Evolutionary conservation across 2,113 vertebrate genomes (phyloP).

Genomic region (Toxotes chatareus): DNA sequence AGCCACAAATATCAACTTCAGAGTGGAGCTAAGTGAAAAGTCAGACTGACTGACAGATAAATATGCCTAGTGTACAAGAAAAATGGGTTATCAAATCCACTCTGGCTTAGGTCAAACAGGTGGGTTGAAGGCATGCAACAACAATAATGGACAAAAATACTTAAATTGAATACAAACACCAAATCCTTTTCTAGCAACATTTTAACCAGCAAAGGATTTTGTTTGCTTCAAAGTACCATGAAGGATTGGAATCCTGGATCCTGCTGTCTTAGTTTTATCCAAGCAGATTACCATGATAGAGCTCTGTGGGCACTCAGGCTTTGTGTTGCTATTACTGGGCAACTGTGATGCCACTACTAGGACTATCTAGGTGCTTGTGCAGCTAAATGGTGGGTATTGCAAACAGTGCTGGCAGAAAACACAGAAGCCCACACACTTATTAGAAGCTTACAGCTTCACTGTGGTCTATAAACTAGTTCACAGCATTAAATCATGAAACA

Average conservation of each 20-base stretch:
- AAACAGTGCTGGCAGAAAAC: background rate
- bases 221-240: conserved; percentile 16
- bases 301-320: conserved; percentile 16
- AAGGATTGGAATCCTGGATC: conserved; percentile 11
- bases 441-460: conserved; percentile 3
- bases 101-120: background rate
- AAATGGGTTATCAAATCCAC: background rate
- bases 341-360: conserved; percentile 3
- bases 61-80: background rate
- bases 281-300: conserved; percentile 33
- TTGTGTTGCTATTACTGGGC: background rate
- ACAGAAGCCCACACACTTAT: background rate
- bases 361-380: conserved; percentile 1
- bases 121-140: background rate
- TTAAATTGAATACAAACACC: background rate
- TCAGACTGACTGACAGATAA: background rate
- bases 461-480: background rate
- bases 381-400: background rate
- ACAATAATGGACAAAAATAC: background rate
- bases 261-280: conserved; percentile 22
- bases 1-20: background rate
- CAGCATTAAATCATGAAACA: conserved; percentile 22
- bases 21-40: background rate
- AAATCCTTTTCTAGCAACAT: conserved; percentile 8
- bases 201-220: conserved; percentile 18